phyloP scores from a whole-genome alignment of 2,113 vertebrate genomes.

The Odontophorus gujanensis region DNA sequence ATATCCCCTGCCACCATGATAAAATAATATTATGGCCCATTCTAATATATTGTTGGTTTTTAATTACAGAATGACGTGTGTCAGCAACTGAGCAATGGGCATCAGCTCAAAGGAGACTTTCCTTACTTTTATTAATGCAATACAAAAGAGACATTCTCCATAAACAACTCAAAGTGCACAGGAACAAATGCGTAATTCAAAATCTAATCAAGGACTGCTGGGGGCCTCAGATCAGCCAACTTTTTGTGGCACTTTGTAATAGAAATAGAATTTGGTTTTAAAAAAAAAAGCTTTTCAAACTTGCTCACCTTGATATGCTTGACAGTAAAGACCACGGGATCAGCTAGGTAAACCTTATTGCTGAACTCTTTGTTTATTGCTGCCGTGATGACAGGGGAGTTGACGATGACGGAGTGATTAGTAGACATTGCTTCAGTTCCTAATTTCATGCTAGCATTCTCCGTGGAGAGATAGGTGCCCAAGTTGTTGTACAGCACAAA shows the following conservation, averaged over 20 bases:
- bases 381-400: constrained; percentile 94
- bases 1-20: constrained; percentile 26
- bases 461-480: constrained; percentile 93
- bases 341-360: constrained; percentile 95
- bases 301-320: constrained; percentile 92
- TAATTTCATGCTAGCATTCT: constrained; percentile 97
- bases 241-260: neutral
- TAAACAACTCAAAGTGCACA: constrained; percentile 56
- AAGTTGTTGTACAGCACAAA: constrained; percentile 98
- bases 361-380: constrained; percentile 98
- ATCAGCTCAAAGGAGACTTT: constrained; percentile 8
- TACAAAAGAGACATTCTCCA: neutral
- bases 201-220: constrained; percentile 41
- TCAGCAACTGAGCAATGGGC: constrained; percentile 54
- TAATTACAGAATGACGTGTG: constrained; percentile 55
- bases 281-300: neutral
- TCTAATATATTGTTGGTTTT: constrained; percentile 41
- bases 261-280: neutral
- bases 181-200: constrained; percentile 46
- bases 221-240: neutral
- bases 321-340: constrained; percentile 95
- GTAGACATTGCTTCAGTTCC: constrained; percentile 91
- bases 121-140: constrained; percentile 38
- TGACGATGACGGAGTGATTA: constrained; percentile 97
- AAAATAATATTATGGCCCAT: constrained; percentile 38